A percentile compares a stretch with the other conserved stretches of the same genome.
These are phyloP conservation scores for Tympanoctomys barrerae DNA, from an alignment of 2,797 vertebrate genomes.

Conservation along the genomic window DNA sequence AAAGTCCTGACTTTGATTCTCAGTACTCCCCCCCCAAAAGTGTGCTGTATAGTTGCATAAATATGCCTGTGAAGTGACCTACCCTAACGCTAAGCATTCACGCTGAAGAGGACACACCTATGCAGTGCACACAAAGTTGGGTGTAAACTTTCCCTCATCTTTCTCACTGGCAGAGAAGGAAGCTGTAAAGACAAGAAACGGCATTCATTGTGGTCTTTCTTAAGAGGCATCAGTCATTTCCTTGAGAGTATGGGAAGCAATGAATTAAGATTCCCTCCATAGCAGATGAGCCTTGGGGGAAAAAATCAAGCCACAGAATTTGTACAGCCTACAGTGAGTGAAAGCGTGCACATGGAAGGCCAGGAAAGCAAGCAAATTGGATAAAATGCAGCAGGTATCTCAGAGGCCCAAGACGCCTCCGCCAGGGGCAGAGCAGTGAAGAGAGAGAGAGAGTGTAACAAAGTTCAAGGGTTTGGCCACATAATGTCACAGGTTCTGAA, in stretches of 20 bases:
- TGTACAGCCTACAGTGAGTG: too few species aligned
- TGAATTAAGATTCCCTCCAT: background rate
- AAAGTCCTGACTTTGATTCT: too few species aligned
- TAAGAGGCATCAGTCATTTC: background rate
- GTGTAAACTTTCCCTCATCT: background rate
- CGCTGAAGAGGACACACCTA: background rate
- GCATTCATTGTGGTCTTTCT: background rate
- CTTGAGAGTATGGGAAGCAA: background rate
- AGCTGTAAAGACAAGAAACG: background rate
- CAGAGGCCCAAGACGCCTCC: background rate
- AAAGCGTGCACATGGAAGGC: too few species aligned
- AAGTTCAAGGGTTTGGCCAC: background rate
- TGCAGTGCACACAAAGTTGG: background rate
- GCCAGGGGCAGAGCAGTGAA: background rate
- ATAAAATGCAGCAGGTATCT: background rate
- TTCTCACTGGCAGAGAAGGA: background rate
- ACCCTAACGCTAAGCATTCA: background rate
- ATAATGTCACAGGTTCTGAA: background rate
- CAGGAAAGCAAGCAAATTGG: background rate
- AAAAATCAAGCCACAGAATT: too few species aligned
- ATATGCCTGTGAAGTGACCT: background rate
- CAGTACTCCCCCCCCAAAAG: background rate
- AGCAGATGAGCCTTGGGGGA: too few species aligned
- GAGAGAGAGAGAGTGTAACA: background rate
- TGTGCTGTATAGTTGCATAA: too few species aligned